These are phyloP conservation scores for Troilus luridus DNA, from an alignment of 2,888 invertebrate genomes.

Conservation along the genomic window DNA sequence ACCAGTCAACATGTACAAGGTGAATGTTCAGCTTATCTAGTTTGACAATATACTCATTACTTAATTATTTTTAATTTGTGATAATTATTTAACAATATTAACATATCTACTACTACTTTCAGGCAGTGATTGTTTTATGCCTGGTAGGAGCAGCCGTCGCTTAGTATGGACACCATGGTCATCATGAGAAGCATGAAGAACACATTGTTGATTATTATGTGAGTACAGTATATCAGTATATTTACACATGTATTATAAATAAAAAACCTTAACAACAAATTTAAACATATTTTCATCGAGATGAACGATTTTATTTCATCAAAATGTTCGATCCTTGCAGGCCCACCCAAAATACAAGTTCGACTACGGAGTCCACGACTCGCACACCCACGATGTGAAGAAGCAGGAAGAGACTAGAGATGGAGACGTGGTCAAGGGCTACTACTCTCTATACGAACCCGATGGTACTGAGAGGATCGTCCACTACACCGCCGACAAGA, in stretches of 20 bases:
- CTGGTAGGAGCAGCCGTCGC: constrained; percentile 60
- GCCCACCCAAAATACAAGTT: constrained; percentile 50
- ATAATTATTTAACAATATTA: not conserved
- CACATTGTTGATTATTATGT: constrained; percentile 45
- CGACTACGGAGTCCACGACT: constrained; percentile 46
- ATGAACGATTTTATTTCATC: not conserved
- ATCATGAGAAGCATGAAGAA: constrained; percentile 54
- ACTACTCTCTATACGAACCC: constrained; percentile 68
- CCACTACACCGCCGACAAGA: constrained; percentile 66
- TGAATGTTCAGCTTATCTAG: not conserved
- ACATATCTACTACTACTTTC: not conserved
- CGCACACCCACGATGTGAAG: constrained; percentile 29
- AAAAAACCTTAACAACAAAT: too few species aligned
- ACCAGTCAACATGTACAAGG: constrained; percentile 43
- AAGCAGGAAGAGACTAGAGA: constrained; percentile 50
- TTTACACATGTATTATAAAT: too few species aligned
- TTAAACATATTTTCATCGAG: not conserved
- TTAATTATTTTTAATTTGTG: not conserved
- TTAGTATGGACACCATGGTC: constrained; percentile 61
- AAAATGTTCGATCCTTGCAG: not conserved
- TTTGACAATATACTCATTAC: too few species aligned
- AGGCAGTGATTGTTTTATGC: constrained; percentile 49
- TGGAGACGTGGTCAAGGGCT: constrained; percentile 62
- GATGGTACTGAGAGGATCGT: constrained; percentile 65
- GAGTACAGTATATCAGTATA: not conserved